Evolutionary conservation across 2,888 invertebrate species (phyloP), one percentile per base, ranked within the genome.

Genomic region (Cataglyphis livida): DNA sequence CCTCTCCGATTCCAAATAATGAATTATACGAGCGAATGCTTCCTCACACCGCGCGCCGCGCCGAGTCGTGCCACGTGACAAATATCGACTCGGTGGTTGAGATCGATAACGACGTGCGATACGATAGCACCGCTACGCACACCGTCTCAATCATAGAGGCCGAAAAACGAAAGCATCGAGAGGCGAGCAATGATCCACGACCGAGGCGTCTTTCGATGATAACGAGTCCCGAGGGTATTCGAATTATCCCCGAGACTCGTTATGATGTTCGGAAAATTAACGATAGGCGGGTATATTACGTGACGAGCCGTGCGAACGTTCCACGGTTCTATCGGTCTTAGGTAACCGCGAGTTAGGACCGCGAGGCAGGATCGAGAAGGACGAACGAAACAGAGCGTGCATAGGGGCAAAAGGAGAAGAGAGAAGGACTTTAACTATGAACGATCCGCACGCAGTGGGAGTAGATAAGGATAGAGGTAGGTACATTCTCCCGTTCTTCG

Each of bases 231-330:
- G 70, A 66, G 87, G 82, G 81, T 85, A 87, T 90, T 87, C 82
- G 83, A 89, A 87, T 88, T 89, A 87, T 75, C 76, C 76, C 64
- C 62, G 62, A 74, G 76, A 87, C 76, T 86, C 89, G 85, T 85
- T 84, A 81, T 59, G 84, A 87, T 85, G 81, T 81, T 81, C 78
- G 78, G 73, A 68, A 84, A 87, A 90, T 89, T 89, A 90, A 89
- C 88, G 87, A 87, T 81, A 82, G 84, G 66, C 57, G 83, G 84
- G 81, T 84, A 82, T 64, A 41, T 73, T 78, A 78, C 74, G 82
- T 66, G 82, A 85, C 71, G 65, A 68, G 62, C 59, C 78, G 82
- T 62, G 85, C 84, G 84, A 84, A 88, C 73, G 61, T 71, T 84
- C 74, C 61, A 18, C 32, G 59, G 64, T 35, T 81, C 38, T 84